phyloP scores from a whole-genome alignment of 2,888 invertebrate species.

The Ischnus inquisitorius region DNA sequence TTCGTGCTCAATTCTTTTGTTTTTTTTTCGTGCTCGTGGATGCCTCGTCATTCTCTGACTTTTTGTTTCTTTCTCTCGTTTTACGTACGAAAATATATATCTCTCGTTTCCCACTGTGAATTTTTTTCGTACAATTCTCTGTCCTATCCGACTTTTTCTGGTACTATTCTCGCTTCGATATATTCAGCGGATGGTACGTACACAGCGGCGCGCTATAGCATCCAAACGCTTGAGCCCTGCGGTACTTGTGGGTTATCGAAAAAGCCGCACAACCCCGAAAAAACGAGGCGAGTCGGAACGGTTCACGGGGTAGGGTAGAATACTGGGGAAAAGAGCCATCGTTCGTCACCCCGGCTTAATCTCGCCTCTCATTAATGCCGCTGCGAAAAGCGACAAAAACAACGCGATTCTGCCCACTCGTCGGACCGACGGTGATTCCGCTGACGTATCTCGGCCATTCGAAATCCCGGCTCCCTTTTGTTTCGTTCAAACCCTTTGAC shows the following conservation, averaged over 20 bases:
- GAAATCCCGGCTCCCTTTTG: slow-evolving; percentile 72
- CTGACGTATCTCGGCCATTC: slow-evolving; percentile 77
- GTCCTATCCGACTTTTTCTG: slow-evolving; percentile 50
- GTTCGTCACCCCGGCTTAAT: slow-evolving; percentile 79
- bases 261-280: slow-evolving; percentile 60
- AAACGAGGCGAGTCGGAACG: slow-evolving; percentile 33
- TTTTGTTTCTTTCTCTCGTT: slow-evolving; percentile 54
- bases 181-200: slow-evolving; percentile 31
- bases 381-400: slow-evolving; percentile 80
- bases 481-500: slow-evolving; percentile 58
- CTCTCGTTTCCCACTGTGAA: slow-evolving; percentile 47
- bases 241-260: slow-evolving; percentile 66
- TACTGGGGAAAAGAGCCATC: slow-evolving; percentile 67
- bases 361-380: slow-evolving; percentile 83
- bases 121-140: slow-evolving; percentile 63
- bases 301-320: slow-evolving; percentile 41
- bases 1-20: slow-evolving; percentile 36
- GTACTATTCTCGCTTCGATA: slow-evolving; percentile 49
- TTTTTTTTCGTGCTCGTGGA: slow-evolving; percentile 41
- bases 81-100: slow-evolving; percentile 17
- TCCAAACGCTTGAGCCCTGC: slow-evolving; percentile 24
- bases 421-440: slow-evolving; percentile 76
- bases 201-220: slow-evolving; percentile 22
- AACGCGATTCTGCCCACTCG: slow-evolving; percentile 68
- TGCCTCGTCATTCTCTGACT: slow-evolving; percentile 54